phyloP scores from a whole-genome alignment of 1,140 invertebrate genomes.

The Phymorhynchus buccinoides region DNA sequence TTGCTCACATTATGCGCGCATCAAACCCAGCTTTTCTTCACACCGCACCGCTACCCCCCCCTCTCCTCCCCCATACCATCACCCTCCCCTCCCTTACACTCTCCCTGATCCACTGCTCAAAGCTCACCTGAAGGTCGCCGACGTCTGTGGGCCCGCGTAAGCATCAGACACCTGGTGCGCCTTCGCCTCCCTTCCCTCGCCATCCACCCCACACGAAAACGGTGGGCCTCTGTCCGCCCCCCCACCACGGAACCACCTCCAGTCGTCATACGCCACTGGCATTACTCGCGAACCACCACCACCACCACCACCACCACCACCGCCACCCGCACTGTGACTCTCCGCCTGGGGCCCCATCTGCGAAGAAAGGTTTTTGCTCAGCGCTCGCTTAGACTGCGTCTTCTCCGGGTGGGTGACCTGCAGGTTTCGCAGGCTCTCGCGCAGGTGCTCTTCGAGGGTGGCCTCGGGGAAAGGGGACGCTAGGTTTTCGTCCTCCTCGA shows the following conservation, averaged over 20 bases:
- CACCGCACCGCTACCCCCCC: too few species aligned
- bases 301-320: background rate
- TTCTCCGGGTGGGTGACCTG: background rate
- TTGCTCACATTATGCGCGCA: too few species aligned
- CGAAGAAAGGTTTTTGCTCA: background rate
- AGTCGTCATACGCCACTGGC: conserved; percentile 23
- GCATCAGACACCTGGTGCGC: background rate
- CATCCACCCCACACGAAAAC: background rate
- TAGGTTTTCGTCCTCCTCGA: conserved; percentile 1
- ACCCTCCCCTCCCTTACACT: too few species aligned
- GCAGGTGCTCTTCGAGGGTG: conserved; percentile 44
- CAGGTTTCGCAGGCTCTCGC: conserved; percentile 38
- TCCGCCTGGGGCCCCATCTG: background rate
- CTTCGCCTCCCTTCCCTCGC: background rate
- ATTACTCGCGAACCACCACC: background rate
- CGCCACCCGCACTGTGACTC: background rate
- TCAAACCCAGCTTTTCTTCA: too few species aligned
- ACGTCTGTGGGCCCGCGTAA: background rate
- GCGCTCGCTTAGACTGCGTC: background rate
- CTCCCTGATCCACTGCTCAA: too few species aligned
- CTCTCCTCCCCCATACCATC: too few species aligned
- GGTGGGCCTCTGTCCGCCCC: background rate
- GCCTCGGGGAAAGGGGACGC: conserved; percentile 20
- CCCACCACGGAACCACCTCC: conserved; percentile 6
- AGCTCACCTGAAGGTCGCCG: background rate